These are phyloP conservation scores for Agrilus biguttatus DNA, from an alignment of 2,888 invertebrate genomes.

Conservation along the genomic window DNA sequence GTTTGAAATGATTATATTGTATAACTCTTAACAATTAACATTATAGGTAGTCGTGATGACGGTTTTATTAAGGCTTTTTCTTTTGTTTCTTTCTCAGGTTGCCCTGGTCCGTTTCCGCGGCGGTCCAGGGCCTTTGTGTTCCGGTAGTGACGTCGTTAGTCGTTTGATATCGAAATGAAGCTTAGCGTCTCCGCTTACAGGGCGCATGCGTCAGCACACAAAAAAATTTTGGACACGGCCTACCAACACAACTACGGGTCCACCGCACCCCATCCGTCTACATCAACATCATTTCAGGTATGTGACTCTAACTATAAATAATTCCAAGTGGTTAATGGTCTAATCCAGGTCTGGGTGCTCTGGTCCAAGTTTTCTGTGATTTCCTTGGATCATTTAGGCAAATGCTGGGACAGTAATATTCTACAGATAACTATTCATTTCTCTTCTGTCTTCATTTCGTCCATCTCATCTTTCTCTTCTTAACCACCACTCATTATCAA, in stretches of 20 bases:
- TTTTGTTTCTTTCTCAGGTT: conserved; percentile 8
- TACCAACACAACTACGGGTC: conserved; percentile 66
- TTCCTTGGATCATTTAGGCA: no score
- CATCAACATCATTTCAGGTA: conserved; percentile 37
- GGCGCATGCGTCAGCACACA: conserved; percentile 78
- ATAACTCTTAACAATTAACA: no score
- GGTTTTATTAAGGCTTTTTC: conserved; percentile 1
- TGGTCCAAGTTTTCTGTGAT: no score
- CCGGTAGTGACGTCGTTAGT: conserved; percentile 7
- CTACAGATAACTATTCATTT: no score
- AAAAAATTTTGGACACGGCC: conserved; percentile 67
- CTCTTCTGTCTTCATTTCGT: no score
- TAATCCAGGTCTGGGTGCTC: no score
- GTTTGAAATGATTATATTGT: no score
- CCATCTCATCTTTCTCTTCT: no score
- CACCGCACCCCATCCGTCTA: conserved; percentile 37
- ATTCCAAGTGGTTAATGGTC: no score
- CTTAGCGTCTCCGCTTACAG: conserved; percentile 78
- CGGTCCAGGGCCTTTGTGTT: conserved; percentile 10
- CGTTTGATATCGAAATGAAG: conserved; percentile 44
- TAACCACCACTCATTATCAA: no score
- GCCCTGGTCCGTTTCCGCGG: conserved; percentile 10
- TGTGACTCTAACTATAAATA: conserved; percentile 11
- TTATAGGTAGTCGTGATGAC: not conserved
- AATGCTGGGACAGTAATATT: no score